Percentiles rank a stretch among this genome's conserved stretches.
phyloP scores from a whole-genome alignment of 2,113 vertebrate species.

The Edolisoma coerulescens region DNA sequence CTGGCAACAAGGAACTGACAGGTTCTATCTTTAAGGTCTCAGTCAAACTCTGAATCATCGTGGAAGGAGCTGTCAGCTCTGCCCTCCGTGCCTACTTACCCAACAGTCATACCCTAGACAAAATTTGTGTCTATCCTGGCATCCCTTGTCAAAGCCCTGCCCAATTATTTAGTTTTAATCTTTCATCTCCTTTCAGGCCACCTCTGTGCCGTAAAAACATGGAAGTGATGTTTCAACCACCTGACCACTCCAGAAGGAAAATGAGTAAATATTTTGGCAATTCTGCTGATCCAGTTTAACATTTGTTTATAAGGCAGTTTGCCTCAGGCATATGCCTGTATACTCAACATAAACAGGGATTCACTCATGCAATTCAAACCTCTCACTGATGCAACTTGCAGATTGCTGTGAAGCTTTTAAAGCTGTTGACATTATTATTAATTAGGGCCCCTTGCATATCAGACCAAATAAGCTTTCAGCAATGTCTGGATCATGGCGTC shows the following conservation, averaged over 20 bases:
- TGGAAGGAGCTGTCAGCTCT: background rate
- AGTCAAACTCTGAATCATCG: background rate
- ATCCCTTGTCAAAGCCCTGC: background rate
- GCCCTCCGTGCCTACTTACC: background rate
- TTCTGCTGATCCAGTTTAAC: background rate
- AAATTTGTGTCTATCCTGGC: background rate
- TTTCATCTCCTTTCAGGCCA: background rate
- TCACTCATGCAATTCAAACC: background rate
- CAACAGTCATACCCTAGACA: background rate
- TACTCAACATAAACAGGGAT: background rate
- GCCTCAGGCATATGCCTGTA: background rate
- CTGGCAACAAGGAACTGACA: background rate
- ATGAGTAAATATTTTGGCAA: background rate
- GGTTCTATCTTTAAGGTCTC: background rate
- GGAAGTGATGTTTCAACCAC: background rate
- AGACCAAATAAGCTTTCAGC: constrained; percentile 9
- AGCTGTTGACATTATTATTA: constrained; percentile 13
- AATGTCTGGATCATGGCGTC: background rate
- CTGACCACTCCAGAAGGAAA: background rate
- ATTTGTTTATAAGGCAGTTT: background rate
- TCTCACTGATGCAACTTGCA: background rate
- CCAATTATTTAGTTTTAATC: background rate
- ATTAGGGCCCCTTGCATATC: background rate
- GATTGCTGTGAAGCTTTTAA: background rate
- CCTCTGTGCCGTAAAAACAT: background rate